These are phyloP conservation scores for Peromyscus attwateri DNA, from an alignment of 2,797 vertebrate genomes.

Conservation along the genomic window DNA sequence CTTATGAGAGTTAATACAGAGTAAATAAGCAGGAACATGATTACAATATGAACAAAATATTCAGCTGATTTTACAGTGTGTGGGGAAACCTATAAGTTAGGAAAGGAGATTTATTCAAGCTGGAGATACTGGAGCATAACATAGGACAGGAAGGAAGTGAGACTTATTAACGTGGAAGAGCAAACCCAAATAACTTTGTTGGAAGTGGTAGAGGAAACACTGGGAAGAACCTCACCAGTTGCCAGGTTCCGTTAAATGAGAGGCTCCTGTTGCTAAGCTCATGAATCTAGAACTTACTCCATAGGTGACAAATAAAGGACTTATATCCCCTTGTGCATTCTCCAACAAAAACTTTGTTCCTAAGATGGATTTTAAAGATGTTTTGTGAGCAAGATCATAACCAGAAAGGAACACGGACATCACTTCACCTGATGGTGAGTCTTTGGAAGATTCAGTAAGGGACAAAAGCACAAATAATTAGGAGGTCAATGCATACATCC, in stretches of 20 bases:
- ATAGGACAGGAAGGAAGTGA: not conserved
- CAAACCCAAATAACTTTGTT: not conserved
- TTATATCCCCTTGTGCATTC: not conserved
- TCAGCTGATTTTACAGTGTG: not conserved
- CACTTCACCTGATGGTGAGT: not conserved
- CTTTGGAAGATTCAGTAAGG: not conserved
- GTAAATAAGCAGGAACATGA: not conserved
- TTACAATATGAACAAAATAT: not conserved
- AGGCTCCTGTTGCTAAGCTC: not conserved
- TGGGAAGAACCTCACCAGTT: not conserved
- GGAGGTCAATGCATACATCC: no score
- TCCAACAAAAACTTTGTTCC: not conserved
- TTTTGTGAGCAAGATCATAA: not conserved
- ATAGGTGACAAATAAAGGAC: not conserved
- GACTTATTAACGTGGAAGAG: not conserved
- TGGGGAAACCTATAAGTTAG: no score
- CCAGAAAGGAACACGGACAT: not conserved
- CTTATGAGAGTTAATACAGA: not conserved
- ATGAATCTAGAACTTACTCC: not conserved
- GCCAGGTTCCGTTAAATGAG: not conserved
- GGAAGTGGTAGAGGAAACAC: not conserved
- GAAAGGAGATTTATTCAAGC: not conserved
- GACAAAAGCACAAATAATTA: not conserved
- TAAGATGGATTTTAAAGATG: not conserved
- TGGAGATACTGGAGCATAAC: not conserved